Evolutionary conservation across 2,113 vertebrate species (phyloP).

Genomic region (Mus pahari): DNA sequence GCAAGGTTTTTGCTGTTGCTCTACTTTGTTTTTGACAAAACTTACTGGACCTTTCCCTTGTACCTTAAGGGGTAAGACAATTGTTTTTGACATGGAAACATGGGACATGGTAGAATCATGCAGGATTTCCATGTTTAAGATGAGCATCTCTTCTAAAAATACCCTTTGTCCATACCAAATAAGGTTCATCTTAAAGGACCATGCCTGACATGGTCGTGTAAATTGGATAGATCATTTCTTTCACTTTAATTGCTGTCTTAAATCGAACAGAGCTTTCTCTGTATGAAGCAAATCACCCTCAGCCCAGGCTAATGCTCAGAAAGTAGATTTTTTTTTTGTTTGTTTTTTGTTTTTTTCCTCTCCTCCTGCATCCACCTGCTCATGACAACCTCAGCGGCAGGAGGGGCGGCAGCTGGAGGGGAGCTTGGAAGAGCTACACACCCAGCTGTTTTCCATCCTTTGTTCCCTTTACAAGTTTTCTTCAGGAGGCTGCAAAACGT

Average conservation of each 20-base stretch:
- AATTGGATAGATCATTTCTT: constrained; percentile 16
- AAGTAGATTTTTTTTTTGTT: no score
- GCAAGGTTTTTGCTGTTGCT: not conserved
- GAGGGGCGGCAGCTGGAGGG: not conserved
- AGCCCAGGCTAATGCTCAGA: constrained; percentile 15
- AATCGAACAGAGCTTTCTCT: not conserved
- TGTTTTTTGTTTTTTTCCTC: not conserved
- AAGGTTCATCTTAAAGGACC: constrained; percentile 12
- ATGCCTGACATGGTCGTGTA: not conserved
- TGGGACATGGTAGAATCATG: constrained; percentile 5
- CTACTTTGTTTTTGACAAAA: constrained; percentile 33
- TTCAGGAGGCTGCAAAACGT: not conserved
- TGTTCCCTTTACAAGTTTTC: constrained; percentile 34
- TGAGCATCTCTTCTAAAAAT: constrained; percentile 21
- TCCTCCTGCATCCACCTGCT: constrained; percentile 41
- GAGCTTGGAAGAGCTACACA: not conserved
- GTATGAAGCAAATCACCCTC: not conserved
- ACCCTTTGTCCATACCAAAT: constrained; percentile 18
- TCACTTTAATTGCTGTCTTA: constrained; percentile 15
- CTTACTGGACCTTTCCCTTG: constrained; percentile 27
- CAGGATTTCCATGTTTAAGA: constrained; percentile 27
- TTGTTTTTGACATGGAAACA: constrained; percentile 31
- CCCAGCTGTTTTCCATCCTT: not conserved
- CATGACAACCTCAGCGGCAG: constrained; percentile 23
- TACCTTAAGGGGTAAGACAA: constrained; percentile 26